Conservation (phyloP, 2,888 invertebrate species). For the Heliconius aoede region DNA sequence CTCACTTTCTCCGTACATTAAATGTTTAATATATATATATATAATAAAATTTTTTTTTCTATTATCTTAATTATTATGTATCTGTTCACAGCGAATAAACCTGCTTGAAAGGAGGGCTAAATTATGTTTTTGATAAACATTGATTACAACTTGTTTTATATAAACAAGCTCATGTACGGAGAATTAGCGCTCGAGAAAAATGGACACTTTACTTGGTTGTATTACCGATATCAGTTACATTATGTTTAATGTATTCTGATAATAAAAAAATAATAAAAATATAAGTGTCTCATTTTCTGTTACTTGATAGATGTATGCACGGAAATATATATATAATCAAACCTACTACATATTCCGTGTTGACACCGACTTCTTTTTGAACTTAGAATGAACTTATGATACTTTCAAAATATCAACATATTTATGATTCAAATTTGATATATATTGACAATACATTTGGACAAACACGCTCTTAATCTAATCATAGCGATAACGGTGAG, state of each 20-base stretch:
- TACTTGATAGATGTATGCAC: not conserved
- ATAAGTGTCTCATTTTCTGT: not conserved
- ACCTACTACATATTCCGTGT: not conserved
- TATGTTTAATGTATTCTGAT: conserved; percentile 13
- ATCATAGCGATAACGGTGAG: not conserved
- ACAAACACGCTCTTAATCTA: not conserved
- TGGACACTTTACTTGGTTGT: conserved; percentile 7
- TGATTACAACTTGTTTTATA: not conserved
- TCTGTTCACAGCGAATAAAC: conserved; percentile 21
- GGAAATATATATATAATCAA: not conserved
- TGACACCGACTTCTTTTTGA: not conserved
- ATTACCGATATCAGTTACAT: not conserved
- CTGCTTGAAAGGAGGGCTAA: not conserved
- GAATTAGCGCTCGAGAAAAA: not conserved
- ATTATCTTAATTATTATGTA: not conserved
- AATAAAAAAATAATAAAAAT: conserved; percentile 2
- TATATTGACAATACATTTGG: not conserved
- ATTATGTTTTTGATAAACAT: not conserved
- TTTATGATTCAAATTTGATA: not conserved
- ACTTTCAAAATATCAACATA: not conserved
- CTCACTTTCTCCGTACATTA: not conserved
- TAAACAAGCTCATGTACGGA: conserved; percentile 5
- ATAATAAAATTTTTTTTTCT: not conserved
- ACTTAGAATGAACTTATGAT: not conserved
- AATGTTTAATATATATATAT: too few relatives aligned